Evolutionary conservation across 2,113 vertebrate genomes (phyloP).

Genomic region (Sander lucioperca): DNA sequence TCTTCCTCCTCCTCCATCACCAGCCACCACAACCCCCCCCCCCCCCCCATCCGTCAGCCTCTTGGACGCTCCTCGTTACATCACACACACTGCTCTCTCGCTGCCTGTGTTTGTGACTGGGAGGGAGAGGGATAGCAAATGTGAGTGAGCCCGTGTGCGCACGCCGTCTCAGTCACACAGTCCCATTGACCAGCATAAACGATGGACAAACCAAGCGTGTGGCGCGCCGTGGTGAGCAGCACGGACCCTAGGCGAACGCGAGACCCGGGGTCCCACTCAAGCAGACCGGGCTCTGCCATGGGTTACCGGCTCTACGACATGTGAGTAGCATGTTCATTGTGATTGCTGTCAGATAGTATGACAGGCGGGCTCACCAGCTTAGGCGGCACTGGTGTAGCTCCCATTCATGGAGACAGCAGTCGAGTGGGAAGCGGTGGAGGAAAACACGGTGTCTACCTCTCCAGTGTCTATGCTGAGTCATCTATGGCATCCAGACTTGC

Average conservation of each 20-base stretch:
- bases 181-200: slow-evolving; percentile 70
- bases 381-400: slow-evolving; percentile 21
- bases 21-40: slow-evolving; percentile 29
- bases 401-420: slow-evolving; percentile 63
- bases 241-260: slow-evolving; percentile 74
- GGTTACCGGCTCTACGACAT: slow-evolving; percentile 84
- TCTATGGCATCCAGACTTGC: slow-evolving; percentile 62
- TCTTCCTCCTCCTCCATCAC: slow-evolving; percentile 1
- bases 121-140: slow-evolving; percentile 68
- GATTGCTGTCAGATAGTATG: neutral
- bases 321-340: slow-evolving; percentile 78
- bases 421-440: slow-evolving; percentile 36
- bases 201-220: slow-evolving; percentile 84
- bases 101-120: slow-evolving; percentile 78
- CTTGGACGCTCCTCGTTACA: slow-evolving; percentile 82
- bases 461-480: slow-evolving; percentile 75
- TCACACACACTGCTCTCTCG: slow-evolving; percentile 74
- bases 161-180: slow-evolving; percentile 57
- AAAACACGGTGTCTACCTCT: slow-evolving; percentile 46
- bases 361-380: slow-evolving; percentile 2
- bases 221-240: slow-evolving; percentile 82
- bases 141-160: slow-evolving; percentile 67
- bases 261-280: slow-evolving; percentile 67
- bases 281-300: slow-evolving; percentile 80
- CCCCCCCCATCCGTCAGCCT: slow-evolving; percentile 62